A percentile compares a stretch with the other conserved stretches of the same genome.
Evolutionary conservation across 2,888 invertebrate species (phyloP).

Genomic region (Mythimna lalbum): DNA sequence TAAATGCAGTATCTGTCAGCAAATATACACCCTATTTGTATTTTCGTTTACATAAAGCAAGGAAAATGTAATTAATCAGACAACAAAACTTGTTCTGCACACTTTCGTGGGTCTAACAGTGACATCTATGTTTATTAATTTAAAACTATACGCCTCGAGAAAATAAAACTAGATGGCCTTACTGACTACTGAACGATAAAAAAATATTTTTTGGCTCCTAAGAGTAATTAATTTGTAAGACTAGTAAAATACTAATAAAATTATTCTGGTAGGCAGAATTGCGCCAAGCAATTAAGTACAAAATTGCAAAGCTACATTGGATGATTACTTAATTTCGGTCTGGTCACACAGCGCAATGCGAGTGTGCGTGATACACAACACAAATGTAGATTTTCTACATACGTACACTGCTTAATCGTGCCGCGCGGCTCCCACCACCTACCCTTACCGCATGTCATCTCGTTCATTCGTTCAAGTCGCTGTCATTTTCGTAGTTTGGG

Average conservation of each 20-base stretch:
- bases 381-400: conserved; percentile 6
- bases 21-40: neutral
- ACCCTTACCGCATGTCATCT: conserved; percentile 52
- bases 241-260: neutral
- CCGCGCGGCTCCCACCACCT: conserved; percentile 16
- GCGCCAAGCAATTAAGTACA: too few species aligned
- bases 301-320: neutral
- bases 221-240: neutral
- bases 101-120: neutral
- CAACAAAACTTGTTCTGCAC: neutral
- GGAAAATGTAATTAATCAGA: neutral
- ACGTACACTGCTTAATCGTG: conserved; percentile 25
- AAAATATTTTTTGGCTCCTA: neutral
- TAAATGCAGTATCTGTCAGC: neutral
- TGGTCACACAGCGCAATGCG: conserved; percentile 38
- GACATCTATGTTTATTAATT: conserved; percentile 25
- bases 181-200: neutral
- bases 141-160: neutral
- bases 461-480: conserved; percentile 34
- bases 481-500: conserved; percentile 70
- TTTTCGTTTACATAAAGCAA: neutral
- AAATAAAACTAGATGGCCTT: conserved; percentile 3
- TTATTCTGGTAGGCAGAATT: neutral
- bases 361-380: conserved; percentile 28
- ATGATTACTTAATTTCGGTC: neutral